Conservation (phyloP, 2,113 vertebrate species). For the Rhabdomys dilectus region DNA sequence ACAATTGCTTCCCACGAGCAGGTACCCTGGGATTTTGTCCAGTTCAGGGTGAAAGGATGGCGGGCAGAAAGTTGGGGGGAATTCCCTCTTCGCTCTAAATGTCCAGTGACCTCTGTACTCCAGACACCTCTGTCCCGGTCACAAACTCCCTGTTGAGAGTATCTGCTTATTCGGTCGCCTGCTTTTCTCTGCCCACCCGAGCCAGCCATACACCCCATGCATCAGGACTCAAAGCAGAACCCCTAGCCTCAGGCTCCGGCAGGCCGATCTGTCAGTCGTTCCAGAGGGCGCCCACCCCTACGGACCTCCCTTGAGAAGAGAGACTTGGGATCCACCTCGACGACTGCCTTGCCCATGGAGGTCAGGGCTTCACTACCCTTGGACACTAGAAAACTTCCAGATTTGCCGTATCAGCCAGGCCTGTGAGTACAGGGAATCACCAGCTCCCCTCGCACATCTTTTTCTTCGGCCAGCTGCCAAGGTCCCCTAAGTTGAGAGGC, state of each 20-base stretch:
- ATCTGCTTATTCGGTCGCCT: neutral
- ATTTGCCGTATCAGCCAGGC: neutral
- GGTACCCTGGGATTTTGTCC: neutral
- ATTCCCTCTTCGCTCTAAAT: neutral
- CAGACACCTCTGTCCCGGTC: neutral
- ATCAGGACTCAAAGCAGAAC: neutral
- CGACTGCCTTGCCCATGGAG: neutral
- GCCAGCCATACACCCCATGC: neutral
- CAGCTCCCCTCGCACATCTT: neutral
- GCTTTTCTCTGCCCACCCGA: neutral
- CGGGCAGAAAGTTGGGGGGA: neutral
- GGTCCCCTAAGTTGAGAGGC: neutral
- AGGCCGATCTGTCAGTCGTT: accelerated
- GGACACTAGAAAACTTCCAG: conserved; percentile 62
- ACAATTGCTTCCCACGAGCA: neutral
- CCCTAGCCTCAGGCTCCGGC: neutral
- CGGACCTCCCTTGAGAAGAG: neutral
- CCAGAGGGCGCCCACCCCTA: too few species aligned
- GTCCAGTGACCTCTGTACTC: neutral
- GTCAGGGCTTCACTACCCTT: neutral
- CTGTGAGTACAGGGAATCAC: neutral
- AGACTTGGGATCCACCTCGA: neutral
- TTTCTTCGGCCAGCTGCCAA: neutral
- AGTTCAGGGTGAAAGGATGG: neutral
- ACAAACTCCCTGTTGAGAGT: neutral